These are phyloP conservation scores for Sisyra terminalis DNA, from an alignment of 2,888 invertebrate genomes.

Conservation along the genomic window DNA sequence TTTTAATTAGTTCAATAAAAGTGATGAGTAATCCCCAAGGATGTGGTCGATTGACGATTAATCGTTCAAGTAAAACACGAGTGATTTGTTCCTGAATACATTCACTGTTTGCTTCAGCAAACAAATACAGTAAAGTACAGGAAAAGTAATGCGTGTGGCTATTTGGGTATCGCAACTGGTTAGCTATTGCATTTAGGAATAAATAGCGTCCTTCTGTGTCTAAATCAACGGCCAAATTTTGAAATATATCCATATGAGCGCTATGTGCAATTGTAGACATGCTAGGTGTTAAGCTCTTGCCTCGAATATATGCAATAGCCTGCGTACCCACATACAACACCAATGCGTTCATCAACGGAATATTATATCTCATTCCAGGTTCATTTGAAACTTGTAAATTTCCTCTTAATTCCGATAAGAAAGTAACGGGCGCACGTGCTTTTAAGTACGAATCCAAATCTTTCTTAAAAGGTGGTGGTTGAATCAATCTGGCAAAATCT, in stretches of 20 bases:
- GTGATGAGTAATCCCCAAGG: conserved; percentile 99
- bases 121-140: conserved; percentile 89
- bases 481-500: conserved; percentile 74
- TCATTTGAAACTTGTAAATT: conserved; percentile 80
- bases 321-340: conserved; percentile 96
- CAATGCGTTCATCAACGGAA: conserved; percentile 90
- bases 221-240: conserved; percentile 93
- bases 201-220: conserved; percentile 96
- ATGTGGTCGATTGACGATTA: conserved; percentile 97
- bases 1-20: conserved; percentile 97
- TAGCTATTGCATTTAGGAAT: conserved; percentile 96
- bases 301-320: conserved; percentile 82
- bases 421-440: conserved; percentile 86
- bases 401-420: conserved; percentile 80
- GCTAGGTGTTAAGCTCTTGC: conserved; percentile 81
- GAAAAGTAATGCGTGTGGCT: conserved; percentile 99
- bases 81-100: conserved; percentile 98
- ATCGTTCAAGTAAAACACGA: conserved; percentile 83
- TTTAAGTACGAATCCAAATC: conserved; percentile 94
- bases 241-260: conserved; percentile 99
- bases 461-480: conserved; percentile 79
- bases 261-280: conserved; percentile 98
- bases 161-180: conserved; percentile 97
- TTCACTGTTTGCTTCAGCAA: conserved; percentile 93
- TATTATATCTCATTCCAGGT: conserved; percentile 86